phyloP scores from a whole-genome alignment of 2,888 invertebrate species.

The Sceliomorpha sp. region DNA sequence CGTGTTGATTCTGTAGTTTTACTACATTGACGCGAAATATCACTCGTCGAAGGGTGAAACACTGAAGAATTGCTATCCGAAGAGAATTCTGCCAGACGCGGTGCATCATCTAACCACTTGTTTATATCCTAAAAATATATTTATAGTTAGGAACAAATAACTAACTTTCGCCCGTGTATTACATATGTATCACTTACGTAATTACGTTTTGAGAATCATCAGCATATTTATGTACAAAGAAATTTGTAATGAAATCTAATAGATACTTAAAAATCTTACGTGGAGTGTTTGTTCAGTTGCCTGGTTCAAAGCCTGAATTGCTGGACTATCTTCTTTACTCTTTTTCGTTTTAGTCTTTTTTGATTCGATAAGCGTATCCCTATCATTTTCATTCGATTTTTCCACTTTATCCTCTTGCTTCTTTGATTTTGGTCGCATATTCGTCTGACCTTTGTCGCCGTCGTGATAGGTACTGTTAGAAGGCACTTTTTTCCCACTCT shows the following conservation, averaged over 20 bases:
- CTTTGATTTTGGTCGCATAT: constrained; percentile 71
- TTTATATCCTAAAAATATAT: constrained; percentile 87
- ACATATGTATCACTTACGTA: too few species aligned
- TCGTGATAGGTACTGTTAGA: constrained; percentile 76
- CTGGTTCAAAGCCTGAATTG: constrained; percentile 85
- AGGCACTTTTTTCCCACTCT: constrained; percentile 78
- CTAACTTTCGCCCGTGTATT: too few species aligned
- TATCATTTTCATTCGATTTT: constrained; percentile 55
- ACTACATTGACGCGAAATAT: constrained; percentile 83
- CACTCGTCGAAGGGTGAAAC: constrained; percentile 68
- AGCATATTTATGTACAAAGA: too few species aligned
- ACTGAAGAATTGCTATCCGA: constrained; percentile 89
- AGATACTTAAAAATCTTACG: constrained; percentile 62
- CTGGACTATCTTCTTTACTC: constrained; percentile 79
- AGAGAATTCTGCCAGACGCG: constrained; percentile 87
- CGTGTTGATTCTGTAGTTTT: constrained; percentile 81
- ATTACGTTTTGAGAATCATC: too few species aligned
- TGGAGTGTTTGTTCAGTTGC: constrained; percentile 86
- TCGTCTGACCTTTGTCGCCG: constrained; percentile 66
- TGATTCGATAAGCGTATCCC: constrained; percentile 55
- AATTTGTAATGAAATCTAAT: too few species aligned
- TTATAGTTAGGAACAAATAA: too few species aligned
- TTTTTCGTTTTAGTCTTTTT: constrained; percentile 72
- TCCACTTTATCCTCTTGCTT: constrained; percentile 59
- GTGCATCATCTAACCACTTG: constrained; percentile 93